Evolutionary conservation across 2,113 vertebrate species (phyloP).

Genomic region (Girardinichthys multiradiatus): DNA sequence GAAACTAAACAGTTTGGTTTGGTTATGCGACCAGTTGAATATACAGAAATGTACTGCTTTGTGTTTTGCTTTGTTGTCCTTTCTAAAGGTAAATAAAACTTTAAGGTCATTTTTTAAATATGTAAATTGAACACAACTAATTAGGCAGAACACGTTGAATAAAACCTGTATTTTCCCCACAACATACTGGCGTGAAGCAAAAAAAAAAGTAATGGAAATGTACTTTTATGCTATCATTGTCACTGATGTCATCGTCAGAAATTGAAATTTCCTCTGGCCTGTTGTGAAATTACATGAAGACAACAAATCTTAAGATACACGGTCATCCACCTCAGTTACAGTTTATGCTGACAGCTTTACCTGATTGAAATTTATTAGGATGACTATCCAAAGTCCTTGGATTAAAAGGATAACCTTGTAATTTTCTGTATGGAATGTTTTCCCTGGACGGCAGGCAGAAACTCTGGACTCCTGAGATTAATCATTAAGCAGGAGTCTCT

Average conservation of each 20-base stretch:
- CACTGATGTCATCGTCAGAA: neutral
- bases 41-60: neutral
- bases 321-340: neutral
- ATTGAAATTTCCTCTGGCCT: neutral
- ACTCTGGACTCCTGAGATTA: conserved; percentile 14
- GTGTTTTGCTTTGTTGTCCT: no score
- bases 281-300: neutral
- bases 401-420: neutral
- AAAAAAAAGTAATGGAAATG: neutral
- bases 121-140: neutral
- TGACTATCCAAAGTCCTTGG: conserved; percentile 11
- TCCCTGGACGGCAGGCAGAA: conserved; percentile 9
- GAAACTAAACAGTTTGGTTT: conserved; percentile 45
- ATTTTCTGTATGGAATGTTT: conserved; percentile 37
- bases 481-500: conserved; percentile 33
- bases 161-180: no score
- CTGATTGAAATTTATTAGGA: conserved; percentile 8
- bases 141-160: neutral
- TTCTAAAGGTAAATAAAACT: neutral
- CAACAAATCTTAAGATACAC: neutral
- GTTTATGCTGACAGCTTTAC: conserved; percentile 20
- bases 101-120: conserved; percentile 1
- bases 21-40: no score
- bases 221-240: neutral
- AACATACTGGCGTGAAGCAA: neutral